These are phyloP conservation scores for Pseudococcus jackbeardsleyi DNA, from an alignment of 2,888 invertebrate species.

Conservation along the genomic window DNA sequence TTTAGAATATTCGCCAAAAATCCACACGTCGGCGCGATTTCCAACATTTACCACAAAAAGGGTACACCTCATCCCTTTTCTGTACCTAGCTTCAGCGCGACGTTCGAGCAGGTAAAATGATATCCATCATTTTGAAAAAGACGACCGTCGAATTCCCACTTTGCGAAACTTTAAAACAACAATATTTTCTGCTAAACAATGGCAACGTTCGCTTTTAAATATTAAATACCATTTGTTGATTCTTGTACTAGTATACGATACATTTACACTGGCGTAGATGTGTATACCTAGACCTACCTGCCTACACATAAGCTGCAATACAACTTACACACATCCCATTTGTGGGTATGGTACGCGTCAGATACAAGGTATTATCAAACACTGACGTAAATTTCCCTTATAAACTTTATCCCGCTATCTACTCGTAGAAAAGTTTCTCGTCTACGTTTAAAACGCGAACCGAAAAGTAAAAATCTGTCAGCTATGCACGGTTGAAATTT, in stretches of 20 bases:
- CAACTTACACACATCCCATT: neutral
- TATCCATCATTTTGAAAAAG: conserved; percentile 12
- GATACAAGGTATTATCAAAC: conserved; percentile 12
- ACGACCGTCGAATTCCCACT: conserved; percentile 4
- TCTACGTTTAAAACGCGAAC: neutral
- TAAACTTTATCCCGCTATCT: conserved; percentile 4
- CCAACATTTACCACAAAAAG: neutral
- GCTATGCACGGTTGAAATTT: neutral
- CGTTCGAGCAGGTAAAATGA: neutral
- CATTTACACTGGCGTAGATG: neutral
- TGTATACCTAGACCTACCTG: neutral
- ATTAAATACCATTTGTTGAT: conserved; percentile 22
- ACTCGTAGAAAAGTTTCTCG: neutral
- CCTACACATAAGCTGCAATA: neutral
- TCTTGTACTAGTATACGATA: neutral
- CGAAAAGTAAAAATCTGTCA: conserved; percentile 7
- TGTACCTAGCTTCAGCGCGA: neutral
- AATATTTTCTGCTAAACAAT: neutral
- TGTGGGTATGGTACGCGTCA: neutral
- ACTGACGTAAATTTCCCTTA: neutral
- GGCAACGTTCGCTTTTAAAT: conserved; percentile 1
- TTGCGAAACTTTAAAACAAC: conserved; percentile 17
- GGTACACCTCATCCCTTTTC: neutral
- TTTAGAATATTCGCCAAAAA: neutral
- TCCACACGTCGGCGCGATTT: neutral